phyloP scores from a whole-genome alignment of 2,888 invertebrate genomes.

The Koerneria pararmatus region DNA sequence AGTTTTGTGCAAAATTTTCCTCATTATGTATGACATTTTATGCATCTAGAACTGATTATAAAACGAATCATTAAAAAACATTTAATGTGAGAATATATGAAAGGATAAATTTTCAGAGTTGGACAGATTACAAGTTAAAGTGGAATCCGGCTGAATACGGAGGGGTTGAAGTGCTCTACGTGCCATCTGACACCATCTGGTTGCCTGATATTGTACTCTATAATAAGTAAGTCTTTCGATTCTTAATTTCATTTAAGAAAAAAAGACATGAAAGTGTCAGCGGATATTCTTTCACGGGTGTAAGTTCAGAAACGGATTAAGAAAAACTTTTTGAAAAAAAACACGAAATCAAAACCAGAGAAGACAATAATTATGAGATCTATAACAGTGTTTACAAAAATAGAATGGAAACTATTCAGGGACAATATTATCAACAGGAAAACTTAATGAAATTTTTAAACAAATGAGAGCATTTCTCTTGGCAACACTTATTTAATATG shows the following conservation, averaged over 20 bases:
- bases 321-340: too few species aligned
- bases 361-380: too few species aligned
- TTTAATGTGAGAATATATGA: too few species aligned
- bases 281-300: too few species aligned
- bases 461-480: too few species aligned
- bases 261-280: neutral
- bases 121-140: conserved; percentile 58
- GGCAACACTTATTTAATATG: too few species aligned
- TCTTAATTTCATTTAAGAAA: neutral
- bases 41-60: neutral
- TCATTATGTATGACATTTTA: neutral
- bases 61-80: neutral
- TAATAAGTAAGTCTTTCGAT: conserved; percentile 47
- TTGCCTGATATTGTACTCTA: conserved; percentile 59
- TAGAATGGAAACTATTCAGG: too few species aligned
- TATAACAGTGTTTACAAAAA: too few species aligned
- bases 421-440: too few species aligned
- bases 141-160: conserved; percentile 60
- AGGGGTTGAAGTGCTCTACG: conserved; percentile 59
- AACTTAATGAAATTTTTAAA: too few species aligned
- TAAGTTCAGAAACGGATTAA: too few species aligned
- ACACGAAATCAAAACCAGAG: too few species aligned
- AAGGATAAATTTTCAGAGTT: conserved; percentile 50
- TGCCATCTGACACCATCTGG: conserved; percentile 60
- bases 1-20: neutral